These are phyloP conservation scores for Ranitomeya imitator DNA, from an alignment of 2,113 vertebrate species.

Conservation along the genomic window DNA sequence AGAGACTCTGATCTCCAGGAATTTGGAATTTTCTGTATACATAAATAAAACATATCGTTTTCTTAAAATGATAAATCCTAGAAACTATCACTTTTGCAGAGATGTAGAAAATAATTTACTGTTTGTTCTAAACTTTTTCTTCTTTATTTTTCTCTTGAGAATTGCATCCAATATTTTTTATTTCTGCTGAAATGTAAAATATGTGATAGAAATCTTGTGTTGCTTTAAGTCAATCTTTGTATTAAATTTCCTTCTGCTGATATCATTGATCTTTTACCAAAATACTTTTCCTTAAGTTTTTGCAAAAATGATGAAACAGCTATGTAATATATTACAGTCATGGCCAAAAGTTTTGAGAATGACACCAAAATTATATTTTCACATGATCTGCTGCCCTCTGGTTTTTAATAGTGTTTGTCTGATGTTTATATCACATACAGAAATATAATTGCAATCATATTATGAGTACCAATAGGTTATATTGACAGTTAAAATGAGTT, in stretches of 20 bases:
- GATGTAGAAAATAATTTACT: not conserved
- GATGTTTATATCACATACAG: too few species aligned
- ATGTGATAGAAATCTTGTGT: not conserved
- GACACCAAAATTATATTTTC: too few species aligned
- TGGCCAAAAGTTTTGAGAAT: too few species aligned
- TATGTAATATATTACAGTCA: not conserved
- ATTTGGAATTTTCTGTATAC: not conserved
- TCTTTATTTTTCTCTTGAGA: not conserved
- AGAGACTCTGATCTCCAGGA: not conserved
- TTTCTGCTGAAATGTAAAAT: not conserved
- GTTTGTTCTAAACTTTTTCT: not conserved
- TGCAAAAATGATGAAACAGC: not conserved
- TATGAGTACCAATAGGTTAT: too few species aligned
- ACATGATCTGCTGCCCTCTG: too few species aligned
- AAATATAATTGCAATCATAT: too few species aligned
- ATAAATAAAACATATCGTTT: not conserved
- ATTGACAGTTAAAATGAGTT: too few species aligned
- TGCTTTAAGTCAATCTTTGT: not conserved
- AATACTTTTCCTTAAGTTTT: not conserved
- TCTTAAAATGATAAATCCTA: constrained; percentile 13
- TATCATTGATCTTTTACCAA: not conserved
- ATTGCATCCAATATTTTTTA: not conserved
- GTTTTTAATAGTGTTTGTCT: too few species aligned
- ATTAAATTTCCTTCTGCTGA: not conserved
- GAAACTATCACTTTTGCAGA: not conserved